phyloP scores from a whole-genome alignment of 2,888 invertebrate species.

The Mythimna loreyi region DNA sequence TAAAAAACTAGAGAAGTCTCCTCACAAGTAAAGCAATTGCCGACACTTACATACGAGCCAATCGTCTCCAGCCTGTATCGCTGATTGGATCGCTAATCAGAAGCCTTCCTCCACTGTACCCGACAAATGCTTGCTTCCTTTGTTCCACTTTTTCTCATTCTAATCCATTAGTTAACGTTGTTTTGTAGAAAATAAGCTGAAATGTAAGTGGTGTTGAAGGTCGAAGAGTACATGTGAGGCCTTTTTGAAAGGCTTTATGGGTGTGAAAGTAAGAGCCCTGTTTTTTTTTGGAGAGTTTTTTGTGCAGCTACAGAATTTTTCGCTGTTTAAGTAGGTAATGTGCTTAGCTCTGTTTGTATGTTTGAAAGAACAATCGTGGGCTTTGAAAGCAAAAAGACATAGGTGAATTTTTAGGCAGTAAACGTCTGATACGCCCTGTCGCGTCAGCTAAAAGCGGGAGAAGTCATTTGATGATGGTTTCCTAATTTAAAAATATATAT shows the following conservation, averaged over 20 bases:
- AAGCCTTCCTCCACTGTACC: not conserved
- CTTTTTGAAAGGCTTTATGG: slow-evolving; percentile 11
- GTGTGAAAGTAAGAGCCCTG: not conserved
- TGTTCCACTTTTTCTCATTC: slow-evolving; percentile 43
- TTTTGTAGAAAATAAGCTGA: slow-evolving; percentile 44
- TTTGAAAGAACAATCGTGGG: not conserved
- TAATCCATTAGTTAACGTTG: slow-evolving; percentile 59
- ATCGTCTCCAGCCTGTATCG: slow-evolving; percentile 39
- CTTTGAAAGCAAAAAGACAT: too few relatives aligned
- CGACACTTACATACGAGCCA: slow-evolving; percentile 30
- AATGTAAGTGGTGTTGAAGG: slow-evolving; percentile 43
- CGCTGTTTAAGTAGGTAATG: not conserved
- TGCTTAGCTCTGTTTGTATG: not conserved
- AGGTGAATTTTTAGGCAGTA: too few relatives aligned
- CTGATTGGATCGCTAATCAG: slow-evolving; percentile 63
- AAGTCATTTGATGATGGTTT: too few relatives aligned
- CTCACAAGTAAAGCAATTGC: slow-evolving; percentile 43
- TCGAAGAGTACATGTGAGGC: not conserved
- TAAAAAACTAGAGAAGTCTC: too few relatives aligned
- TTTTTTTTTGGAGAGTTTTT: not conserved
- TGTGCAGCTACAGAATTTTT: not conserved
- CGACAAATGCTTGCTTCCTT: slow-evolving; percentile 20
- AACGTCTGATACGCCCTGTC: too few relatives aligned
- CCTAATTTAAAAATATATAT: too few relatives aligned
- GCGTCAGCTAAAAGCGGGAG: too few relatives aligned